These are phyloP conservation scores for Gobio gobio DNA, from an alignment of 2,113 vertebrate genomes.

Conservation along the genomic window DNA sequence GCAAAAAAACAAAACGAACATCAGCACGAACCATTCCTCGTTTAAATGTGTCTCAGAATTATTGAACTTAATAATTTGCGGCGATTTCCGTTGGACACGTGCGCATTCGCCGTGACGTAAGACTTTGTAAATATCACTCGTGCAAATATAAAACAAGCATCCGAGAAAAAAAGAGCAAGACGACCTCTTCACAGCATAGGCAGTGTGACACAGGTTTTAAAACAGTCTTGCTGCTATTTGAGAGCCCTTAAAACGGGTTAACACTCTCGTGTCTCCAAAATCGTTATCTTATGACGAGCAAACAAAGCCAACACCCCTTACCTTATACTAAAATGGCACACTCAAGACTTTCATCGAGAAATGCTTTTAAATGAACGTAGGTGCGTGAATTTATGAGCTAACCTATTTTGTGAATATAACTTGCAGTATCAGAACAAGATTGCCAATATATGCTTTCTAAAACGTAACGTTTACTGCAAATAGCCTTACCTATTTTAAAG, in stretches of 20 bases:
- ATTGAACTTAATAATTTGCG: background rate
- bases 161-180: background rate
- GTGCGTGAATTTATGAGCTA: background rate
- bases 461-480: background rate
- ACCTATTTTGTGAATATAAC: background rate
- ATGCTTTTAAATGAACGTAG: background rate
- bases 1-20: background rate
- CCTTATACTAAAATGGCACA: conserved; percentile 21
- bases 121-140: conserved; percentile 37
- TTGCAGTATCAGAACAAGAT: background rate
- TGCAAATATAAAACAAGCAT: conserved; percentile 40
- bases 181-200: conserved; percentile 35
- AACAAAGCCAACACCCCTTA: conserved; percentile 36
- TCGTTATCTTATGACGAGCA: conserved; percentile 1
- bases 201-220: background rate
- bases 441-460: too few relatives aligned
- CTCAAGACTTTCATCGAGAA: background rate
- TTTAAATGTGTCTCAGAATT: conserved; percentile 1
- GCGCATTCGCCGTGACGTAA: conserved; percentile 49
- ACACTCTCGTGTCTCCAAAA: background rate
- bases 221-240: background rate
- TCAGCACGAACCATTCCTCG: background rate
- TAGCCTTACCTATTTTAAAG: conserved; percentile 81
- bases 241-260: background rate
- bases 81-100: conserved; percentile 19